A percentile compares a stretch with the other conserved stretches of the same genome.
phyloP scores from a whole-genome alignment of 2,888 invertebrate species.

The Meghimatium bilineatum region DNA sequence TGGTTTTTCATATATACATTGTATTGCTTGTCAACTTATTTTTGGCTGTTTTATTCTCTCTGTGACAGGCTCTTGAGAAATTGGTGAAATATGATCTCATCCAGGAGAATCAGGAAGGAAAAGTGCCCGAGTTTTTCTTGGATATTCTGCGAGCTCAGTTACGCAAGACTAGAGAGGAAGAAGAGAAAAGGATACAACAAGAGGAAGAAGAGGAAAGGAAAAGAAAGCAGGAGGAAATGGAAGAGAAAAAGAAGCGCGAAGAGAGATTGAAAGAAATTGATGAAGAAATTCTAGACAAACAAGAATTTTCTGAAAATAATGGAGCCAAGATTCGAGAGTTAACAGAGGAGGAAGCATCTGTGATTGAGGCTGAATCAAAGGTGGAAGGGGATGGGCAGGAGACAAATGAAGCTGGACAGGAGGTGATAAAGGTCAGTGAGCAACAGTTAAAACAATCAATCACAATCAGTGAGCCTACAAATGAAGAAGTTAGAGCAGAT shows the following conservation, averaged over 20 bases:
- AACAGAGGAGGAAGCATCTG: constrained; percentile 42
- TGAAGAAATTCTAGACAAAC: constrained; percentile 32
- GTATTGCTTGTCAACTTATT: too few species aligned
- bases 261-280: constrained; percentile 4
- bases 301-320: not conserved
- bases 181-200: constrained; percentile 35
- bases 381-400: not conserved
- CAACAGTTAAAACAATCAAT: not conserved
- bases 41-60: not conserved
- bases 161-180: constrained; percentile 44
- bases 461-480: not conserved
- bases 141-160: constrained; percentile 44
- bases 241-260: constrained; percentile 19
- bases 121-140: constrained; percentile 33
- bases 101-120: constrained; percentile 39
- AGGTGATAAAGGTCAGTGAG: not conserved
- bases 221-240: constrained; percentile 30
- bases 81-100: constrained; percentile 46
- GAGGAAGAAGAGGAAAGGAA: constrained; percentile 44
- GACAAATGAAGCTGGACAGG: not conserved
- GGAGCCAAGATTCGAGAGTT: constrained; percentile 40
- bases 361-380: constrained; percentile 14
- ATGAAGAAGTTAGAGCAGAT: not conserved
- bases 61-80: constrained; percentile 49
- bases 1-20: too few species aligned